phyloP scores from a whole-genome alignment of 2,888 invertebrate species.

The Trachelus troglodyta region DNA sequence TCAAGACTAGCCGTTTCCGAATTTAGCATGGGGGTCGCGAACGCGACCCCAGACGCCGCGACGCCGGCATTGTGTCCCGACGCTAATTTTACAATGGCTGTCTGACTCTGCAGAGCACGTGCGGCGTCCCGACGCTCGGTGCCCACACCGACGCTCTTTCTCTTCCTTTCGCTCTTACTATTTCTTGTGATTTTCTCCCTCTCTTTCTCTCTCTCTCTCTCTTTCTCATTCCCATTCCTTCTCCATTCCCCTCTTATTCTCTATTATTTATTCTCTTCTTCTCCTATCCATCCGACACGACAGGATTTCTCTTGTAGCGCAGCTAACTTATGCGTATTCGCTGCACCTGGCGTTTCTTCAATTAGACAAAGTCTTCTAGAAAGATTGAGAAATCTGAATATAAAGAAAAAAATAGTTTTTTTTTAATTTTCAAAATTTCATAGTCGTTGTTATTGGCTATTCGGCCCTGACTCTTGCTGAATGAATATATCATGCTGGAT shows the following conservation, averaged over 20 bases:
- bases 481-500: conserved; percentile 61
- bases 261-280: conserved; percentile 4
- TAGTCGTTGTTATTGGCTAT: conserved; percentile 18
- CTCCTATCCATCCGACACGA: neutral
- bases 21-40: conserved; percentile 63
- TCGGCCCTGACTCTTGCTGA: conserved; percentile 40
- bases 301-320: conserved; percentile 1
- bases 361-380: neutral
- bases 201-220: neutral
- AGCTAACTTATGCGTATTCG: neutral
- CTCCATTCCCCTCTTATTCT: neutral
- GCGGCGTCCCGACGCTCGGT: conserved; percentile 30
- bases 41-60: conserved; percentile 63
- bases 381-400: neutral
- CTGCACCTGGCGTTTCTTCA: no score
- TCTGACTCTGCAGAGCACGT: conserved; percentile 32
- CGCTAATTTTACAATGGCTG: conserved; percentile 65
- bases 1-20: conserved; percentile 38
- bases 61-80: conserved; percentile 64
- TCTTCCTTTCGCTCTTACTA: neutral
- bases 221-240: neutral
- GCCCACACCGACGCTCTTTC: neutral
- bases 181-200: neutral
- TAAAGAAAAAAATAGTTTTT: neutral
- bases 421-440: neutral